Evolutionary conservation across 2,113 vertebrate species (phyloP), one percentile per base, ranked within the genome.

Genomic region (Morone saxatilis): DNA sequence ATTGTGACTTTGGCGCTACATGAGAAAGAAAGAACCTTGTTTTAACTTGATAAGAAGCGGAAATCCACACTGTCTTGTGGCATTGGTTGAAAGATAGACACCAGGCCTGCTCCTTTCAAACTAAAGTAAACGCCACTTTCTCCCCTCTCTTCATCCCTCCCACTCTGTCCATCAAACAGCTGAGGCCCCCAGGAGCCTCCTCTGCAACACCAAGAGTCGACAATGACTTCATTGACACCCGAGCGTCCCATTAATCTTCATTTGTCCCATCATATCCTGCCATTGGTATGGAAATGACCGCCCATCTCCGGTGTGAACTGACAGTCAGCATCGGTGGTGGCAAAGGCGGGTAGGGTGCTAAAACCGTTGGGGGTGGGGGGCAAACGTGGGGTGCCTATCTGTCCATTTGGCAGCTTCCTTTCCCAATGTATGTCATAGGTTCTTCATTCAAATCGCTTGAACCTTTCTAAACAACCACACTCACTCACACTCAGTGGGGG

Each of bases 241-340:
- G 81, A 84, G 85, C 83, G 65, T 89, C 93, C 89, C 96, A 95
- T 96, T 95, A 84, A 95, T 96, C 96, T 96, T 96, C 94, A 96
- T 96, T 92, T 96, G 95, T 94, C 94, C 88, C 86, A 94, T 94
- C 94, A 94, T 91, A 95, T 95, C 92, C 95, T 94, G 91, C 92
- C 94, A 95, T 96, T 97, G 94, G 94, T 89, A 96, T 90, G 93
- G 95, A 96, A 97, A 96, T 94, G 73, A 70, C 36, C 40, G 48
- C 72, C 83, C 81, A 93, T 94, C 81, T 93, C 93, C 76, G 78
- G 83, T 70, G 78, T 85, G 73, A 88, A 57, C 17, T 83, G 91
- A 92, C 87, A 91, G 91, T 84, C 85, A 62, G 71, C 5, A 63
- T 41, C 2, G 16, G 54, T 53, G 67, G 62, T 57, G 78, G 92